Conservation (phyloP, 2,113 vertebrate genomes). For the Austrofundulus limnaeus region DNA sequence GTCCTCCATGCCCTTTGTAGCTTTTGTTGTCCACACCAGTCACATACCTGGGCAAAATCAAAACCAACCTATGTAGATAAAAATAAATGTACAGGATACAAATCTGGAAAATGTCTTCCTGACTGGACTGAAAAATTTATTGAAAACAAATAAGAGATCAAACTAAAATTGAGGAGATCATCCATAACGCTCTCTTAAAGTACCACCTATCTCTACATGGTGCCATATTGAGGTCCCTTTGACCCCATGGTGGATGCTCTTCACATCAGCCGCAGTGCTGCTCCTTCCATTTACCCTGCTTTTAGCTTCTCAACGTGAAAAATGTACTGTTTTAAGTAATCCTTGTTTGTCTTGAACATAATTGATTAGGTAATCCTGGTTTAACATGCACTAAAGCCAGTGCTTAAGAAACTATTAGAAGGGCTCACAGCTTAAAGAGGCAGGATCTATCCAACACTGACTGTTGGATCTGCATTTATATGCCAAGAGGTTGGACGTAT, state of each 20-base stretch:
- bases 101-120: background rate
- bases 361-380: conserved; percentile 88
- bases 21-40: conserved; percentile 21
- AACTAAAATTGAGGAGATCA: conserved; percentile 35
- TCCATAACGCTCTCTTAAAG: too few species aligned
- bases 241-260: conserved; percentile 49
- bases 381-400: conserved; percentile 87
- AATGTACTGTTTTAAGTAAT: conserved; percentile 88
- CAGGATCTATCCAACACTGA: conserved; percentile 77
- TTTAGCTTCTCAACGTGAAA: conserved; percentile 81
- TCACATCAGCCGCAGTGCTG: conserved; percentile 57
- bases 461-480: conserved; percentile 54
- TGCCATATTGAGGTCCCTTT: conserved; percentile 48
- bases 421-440: conserved; percentile 81
- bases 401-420: conserved; percentile 86
- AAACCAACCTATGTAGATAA: conserved; percentile 2
- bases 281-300: conserved; percentile 73
- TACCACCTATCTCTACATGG: conserved; percentile 16
- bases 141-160: conserved; percentile 16
- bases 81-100: conserved; percentile 2
- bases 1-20: conserved; percentile 49
- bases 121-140: background rate
- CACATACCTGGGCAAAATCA: conserved; percentile 9
- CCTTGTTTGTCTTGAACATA: conserved; percentile 85
- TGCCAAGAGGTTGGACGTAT: conserved; percentile 51